Percentiles rank a stretch among this genome's conserved stretches.
Evolutionary conservation across 2,888 invertebrate genomes (phyloP).

Genomic region (Meta bourneti): DNA sequence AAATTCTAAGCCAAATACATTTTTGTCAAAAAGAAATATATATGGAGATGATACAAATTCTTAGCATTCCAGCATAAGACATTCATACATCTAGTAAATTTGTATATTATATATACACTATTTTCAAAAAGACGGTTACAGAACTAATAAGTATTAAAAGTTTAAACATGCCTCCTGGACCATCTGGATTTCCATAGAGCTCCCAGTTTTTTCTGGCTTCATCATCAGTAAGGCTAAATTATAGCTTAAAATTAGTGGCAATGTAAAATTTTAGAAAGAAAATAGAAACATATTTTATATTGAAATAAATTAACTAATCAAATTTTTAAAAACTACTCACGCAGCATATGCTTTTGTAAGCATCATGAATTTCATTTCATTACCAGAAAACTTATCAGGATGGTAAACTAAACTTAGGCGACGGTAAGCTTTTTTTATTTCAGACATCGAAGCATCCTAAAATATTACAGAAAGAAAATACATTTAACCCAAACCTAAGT

Average conservation of each 20-base stretch:
- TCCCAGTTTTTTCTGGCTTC: constrained; percentile 99
- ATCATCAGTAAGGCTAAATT: constrained; percentile 92
- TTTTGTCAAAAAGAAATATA: no score
- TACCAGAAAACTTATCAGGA: constrained; percentile 98
- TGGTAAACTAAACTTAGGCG: constrained; percentile 95
- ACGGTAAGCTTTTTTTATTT: constrained; percentile 97
- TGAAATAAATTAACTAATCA: background rate
- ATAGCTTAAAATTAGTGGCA: background rate
- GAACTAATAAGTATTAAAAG: background rate
- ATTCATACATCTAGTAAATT: no score
- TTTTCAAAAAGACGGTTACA: background rate
- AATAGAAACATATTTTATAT: background rate
- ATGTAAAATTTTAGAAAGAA: background rate
- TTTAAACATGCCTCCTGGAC: constrained; percentile 87
- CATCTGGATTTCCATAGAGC: constrained; percentile 99
- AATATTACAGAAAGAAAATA: constrained; percentile 67
- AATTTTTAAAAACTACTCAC: constrained; percentile 79
- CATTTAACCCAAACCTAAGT: background rate
- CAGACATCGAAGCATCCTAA: constrained; percentile 90
- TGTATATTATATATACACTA: no score
- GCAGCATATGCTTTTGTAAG: constrained; percentile 91
- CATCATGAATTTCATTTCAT: constrained; percentile 98
- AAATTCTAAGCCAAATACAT: no score
- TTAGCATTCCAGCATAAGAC: no score
- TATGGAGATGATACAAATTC: no score